Base-by-base conservation (phyloP, 2,888 invertebrate species). In the Drosophila setosimentum region DNA sequence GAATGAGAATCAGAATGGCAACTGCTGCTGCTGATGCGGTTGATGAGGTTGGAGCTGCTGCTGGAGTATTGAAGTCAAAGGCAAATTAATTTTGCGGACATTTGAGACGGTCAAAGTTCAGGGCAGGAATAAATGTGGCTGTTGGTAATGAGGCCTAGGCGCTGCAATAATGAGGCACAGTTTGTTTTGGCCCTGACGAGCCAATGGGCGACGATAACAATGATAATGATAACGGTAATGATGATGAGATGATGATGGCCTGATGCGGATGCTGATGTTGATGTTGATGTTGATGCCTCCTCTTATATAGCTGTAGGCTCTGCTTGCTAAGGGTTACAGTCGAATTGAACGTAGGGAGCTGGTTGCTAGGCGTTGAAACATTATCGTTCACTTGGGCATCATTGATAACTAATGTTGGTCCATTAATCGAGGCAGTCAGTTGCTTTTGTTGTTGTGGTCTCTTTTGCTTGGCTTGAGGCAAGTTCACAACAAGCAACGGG, bases 391-490 rank as follows among this genome's bases (percentile, higher is more conserved):
- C 90, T 86, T 69, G 91, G 86, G 89, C 76, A 78, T 82, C 89
- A 90, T 91, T 89, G 91, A 90, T 89, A 89, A 87, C 90, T 86
- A 87, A 89, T 89, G 91, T 80, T 71, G 61, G 69, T 48, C 78
- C 89, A 89, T 91, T 91, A 90, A 91, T 91, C 78, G 89, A 65
- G 73, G 66, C 83, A 68, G 76, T 72, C 64, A 30, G 69, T 37
- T 51, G 51, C 60, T 53, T 37, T 58, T 57, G 72, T 53, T 68
- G 67, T 33, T 75, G 60, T 50, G 66, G 68, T 29, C 35, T 53
- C 10, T 24, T 24, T 60, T 67, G 73, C 65, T 64, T 62, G 65
- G 80, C 68, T 82, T 77, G 65, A 54, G 61, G 49, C 62, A 50
- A 60, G 53, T 62, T 30, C 10, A 40, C 27, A 54, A 35, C 66